Conservation (phyloP, 2,113 vertebrate species). For the Cygnus atratus region DNA sequence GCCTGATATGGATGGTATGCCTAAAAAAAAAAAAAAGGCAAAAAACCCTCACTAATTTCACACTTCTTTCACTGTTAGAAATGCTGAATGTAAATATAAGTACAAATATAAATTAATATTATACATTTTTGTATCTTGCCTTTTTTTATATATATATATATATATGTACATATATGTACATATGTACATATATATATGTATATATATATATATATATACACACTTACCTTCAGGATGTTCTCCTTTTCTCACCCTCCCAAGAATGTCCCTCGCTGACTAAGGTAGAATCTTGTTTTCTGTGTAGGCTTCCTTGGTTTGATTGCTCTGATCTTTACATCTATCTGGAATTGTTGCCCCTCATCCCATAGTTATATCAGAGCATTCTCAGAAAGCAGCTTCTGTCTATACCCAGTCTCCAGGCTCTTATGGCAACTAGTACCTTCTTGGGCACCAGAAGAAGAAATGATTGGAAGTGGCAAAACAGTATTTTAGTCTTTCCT, state of each 20-base stretch:
- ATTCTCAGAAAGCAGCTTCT: neutral
- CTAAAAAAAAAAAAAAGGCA: neutral
- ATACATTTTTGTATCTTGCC: neutral
- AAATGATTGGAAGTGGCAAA: neutral
- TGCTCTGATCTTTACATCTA: neutral
- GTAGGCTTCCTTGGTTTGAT: neutral
- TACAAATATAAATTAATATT: neutral
- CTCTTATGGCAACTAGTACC: neutral
- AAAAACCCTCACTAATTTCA: rapidly evolving
- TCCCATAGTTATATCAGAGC: neutral
- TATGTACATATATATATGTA: no score
- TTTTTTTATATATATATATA: no score
- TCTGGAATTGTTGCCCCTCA: neutral
- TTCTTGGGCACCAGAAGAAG: conserved; percentile 32
- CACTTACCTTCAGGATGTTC: neutral
- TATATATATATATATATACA: no score
- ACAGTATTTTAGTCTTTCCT: conserved; percentile 32
- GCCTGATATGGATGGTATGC: neutral
- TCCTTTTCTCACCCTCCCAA: neutral
- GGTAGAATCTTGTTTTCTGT: neutral
- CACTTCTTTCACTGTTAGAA: neutral
- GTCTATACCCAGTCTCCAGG: neutral
- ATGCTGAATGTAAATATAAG: neutral
- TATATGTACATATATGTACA: no score
- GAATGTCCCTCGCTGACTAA: neutral